Conservation (phyloP, 1,140 invertebrate genomes). For the Lycorma delicatula region DNA sequence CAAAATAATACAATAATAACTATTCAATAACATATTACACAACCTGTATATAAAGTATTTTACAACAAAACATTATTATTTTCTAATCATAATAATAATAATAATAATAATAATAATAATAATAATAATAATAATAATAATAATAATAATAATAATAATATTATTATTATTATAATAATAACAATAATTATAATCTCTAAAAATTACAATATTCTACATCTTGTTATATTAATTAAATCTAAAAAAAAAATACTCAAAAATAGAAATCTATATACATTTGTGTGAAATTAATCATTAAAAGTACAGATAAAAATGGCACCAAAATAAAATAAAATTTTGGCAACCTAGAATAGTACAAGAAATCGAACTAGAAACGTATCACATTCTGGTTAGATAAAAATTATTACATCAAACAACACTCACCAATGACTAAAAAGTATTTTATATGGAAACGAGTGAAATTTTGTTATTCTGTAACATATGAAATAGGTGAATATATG, state of each 20-base stretch:
- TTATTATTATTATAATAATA: too few relatives aligned
- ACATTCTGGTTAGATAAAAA: constrained; percentile 28
- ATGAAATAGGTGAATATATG: background rate
- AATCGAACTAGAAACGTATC: constrained; percentile 27
- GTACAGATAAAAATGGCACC: constrained; percentile 18
- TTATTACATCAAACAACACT: constrained; percentile 25
- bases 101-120: constrained; percentile 13
- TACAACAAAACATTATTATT: background rate
- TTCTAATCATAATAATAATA: constrained; percentile 3
- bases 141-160: constrained; percentile 21
- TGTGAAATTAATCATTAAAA: constrained; percentile 20
- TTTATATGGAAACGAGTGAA: background rate
- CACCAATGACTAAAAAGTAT: constrained; percentile 18
- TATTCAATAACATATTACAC: background rate
- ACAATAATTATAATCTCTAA: constrained; percentile 17
- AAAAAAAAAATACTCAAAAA: constrained; percentile 10
- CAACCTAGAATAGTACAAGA: constrained; percentile 17
- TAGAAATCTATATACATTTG: constrained; percentile 18
- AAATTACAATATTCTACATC: constrained; percentile 22
- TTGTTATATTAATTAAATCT: constrained; percentile 16
- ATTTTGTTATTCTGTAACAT: background rate
- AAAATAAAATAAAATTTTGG: constrained; percentile 24
- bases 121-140: constrained; percentile 14
- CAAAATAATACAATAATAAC: background rate
- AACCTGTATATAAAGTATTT: too few relatives aligned